Base-by-base conservation (phyloP, 1,140 invertebrate genomes). In the Panagrolaimus sp. region DNA sequence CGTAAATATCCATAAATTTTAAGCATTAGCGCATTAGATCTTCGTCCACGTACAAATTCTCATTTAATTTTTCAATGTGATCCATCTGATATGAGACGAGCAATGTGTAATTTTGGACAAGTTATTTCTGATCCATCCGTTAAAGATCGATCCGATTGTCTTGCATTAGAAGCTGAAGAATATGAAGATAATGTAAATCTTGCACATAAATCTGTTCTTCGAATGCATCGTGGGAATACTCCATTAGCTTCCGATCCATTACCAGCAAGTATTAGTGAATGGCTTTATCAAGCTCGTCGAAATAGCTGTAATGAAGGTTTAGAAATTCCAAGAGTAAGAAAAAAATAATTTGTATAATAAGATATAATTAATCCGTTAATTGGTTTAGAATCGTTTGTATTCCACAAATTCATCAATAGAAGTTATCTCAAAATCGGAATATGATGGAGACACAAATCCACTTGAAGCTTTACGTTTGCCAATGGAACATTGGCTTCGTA, bases 371-470 rank as follows among this genome's bases (percentile, higher is more conserved):
- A 38, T 38, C 31, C 2, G 31, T 4, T 7, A 4, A 38, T 57
- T 57, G 20, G n/a, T 57, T 57, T 57, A 57, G 51, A 57, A 57
- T 57, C 51, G 51, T 27, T 27, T 57, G 3, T 20, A 57, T 27
- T 57, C 51, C 8, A 57, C 51, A 9, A 27, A 20, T 25, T 57
- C 51, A n/a, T 57, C 51, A 27, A 27, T 57, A 20, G 51, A 57
- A 57, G 27, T 57, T 13, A 57, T 57, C 8, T 27, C 51, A 38
- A 38, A 38, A 38, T 38, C 31, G 2, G 31, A 38, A 38, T 38
- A 38, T 38, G 31, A 38, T 38, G 2, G 2, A 7, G 31, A 38
- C 7, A 38, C 31, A 7, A 38, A 38, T 38, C 2, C 31, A 38
- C 2, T 38, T 38, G 31, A 38, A 4, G 31, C 31, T 38, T 38